A percentile compares a stretch with the other conserved stretches of the same genome.
Evolutionary conservation across 2,797 vertebrate species (phyloP).

Genomic region (Echiichthys vipera): DNA sequence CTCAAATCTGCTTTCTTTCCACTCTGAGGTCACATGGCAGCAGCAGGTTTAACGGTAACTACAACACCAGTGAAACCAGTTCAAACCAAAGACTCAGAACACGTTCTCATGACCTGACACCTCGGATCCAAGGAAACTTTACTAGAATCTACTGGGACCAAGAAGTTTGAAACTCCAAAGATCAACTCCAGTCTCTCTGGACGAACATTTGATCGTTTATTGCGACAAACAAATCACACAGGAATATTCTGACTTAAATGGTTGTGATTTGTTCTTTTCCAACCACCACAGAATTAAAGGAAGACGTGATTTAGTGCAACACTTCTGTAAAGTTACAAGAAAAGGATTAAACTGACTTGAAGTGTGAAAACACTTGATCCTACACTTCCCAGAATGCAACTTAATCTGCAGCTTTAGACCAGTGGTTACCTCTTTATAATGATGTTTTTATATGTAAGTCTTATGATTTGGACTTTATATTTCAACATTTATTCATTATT

Average conservation of each 20-base stretch:
- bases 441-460: too few species aligned
- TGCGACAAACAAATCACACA: too few species aligned
- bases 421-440: too few species aligned
- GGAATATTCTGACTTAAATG: too few species aligned
- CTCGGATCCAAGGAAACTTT: neutral
- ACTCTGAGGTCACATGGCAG: conserved; percentile 42
- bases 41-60: conserved; percentile 8
- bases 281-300: neutral
- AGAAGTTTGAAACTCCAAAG: neutral
- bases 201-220: too few species aligned
- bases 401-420: conserved; percentile 5
- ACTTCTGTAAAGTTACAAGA: neutral
- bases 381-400: conserved; percentile 37
- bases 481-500: too few species aligned
- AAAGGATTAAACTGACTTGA: conserved; percentile 11
- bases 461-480: too few species aligned
- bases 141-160: neutral
- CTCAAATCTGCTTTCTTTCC: conserved; percentile 25
- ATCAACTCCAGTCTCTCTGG: too few species aligned
- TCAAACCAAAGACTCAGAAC: neutral
- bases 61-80: conserved; percentile 2
- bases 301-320: neutral
- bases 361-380: conserved; percentile 15
- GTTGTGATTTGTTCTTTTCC: too few species aligned
- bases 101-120: neutral